Percentiles rank a stretch among this genome's conserved stretches.
Evolutionary conservation across 1,140 invertebrate genomes (phyloP).

Genomic region (Tribolium castaneum): DNA sequence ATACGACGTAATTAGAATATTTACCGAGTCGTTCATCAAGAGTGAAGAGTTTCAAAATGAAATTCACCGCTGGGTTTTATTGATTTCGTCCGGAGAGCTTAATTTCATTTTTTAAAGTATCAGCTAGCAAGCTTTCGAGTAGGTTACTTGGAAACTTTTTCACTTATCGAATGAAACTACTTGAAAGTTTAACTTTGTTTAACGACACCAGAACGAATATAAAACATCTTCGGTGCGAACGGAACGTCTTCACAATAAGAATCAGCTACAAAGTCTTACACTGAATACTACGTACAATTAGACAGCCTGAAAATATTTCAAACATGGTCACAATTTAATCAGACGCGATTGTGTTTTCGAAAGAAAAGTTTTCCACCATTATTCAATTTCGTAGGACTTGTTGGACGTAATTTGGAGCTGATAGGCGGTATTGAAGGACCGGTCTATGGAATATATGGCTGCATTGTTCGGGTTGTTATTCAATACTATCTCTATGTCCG

Average conservation of each 20-base stretch:
- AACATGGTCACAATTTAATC: conserved; percentile 8
- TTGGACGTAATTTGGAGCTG: conserved; percentile 21
- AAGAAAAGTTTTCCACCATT: conserved; percentile 7
- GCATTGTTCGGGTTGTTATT: conserved; percentile 17
- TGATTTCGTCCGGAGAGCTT: conserved; percentile 1
- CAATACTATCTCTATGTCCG: conserved; percentile 16
- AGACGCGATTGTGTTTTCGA: background rate
- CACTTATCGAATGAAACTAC: conserved; percentile 47
- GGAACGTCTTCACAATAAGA: background rate
- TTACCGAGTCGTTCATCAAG: background rate
- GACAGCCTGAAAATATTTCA: background rate
- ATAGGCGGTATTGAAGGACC: conserved; percentile 13
- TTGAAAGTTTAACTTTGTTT: conserved; percentile 43
- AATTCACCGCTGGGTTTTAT: background rate
- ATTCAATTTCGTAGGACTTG: conserved; percentile 10
- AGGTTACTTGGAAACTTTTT: conserved; percentile 40
- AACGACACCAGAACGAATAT: conserved; percentile 32
- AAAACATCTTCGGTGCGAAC: conserved; percentile 13
- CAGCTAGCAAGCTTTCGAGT: conserved; percentile 17
- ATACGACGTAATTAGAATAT: background rate
- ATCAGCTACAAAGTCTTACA: conserved; percentile 6
- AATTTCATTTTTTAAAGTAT: conserved; percentile 44
- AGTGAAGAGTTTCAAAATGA: background rate
- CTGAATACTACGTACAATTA: conserved; percentile 16
- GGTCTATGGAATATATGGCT: conserved; percentile 7